Base-by-base conservation (phyloP, 2,797 vertebrate species). In the Champsocephalus gunnari region DNA sequence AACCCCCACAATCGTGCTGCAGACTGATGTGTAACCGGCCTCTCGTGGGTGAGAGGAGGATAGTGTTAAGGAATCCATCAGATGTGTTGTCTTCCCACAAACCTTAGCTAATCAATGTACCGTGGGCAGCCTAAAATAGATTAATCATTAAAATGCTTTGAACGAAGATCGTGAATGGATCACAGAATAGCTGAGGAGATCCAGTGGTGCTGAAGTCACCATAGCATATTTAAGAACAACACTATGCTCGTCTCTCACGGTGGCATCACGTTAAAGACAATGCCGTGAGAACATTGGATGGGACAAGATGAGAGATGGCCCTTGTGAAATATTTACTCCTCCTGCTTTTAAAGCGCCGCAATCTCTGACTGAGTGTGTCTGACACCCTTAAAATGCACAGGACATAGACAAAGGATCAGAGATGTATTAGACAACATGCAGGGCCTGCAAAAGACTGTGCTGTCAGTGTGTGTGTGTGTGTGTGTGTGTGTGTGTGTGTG, bases 341-440 rank as follows among this genome's bases (percentile, higher is more conserved):
- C 5, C 7, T 50, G 28, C 44, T 59, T 68, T 81, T 32, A 71
- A 62, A 34, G 21, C 12, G 55, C 21, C 41, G 53, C 49, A 58
- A 14, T 64, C 53, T 59, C 50, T 53, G 61, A 12, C 48, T 82
- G 66, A 71, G 64, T 49, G 12, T 28, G 44, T 17, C 41, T 9
- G 24, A 80, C 47, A 75, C 57, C 32, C 32, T 78, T 74, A 49
- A 49, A 73, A 88, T 74, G 77, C 71, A 68, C 80, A 81, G 66
- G 55, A 71, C 66, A 80, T 8, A 62, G 73, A 75, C 75, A 71
- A 77, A 77, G 75, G 54, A 82, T 80, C 75, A 81, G 73, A 82
- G 67, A 47, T 84, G 58, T 77, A 53, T 73, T 60, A 66, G 73
- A 81, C 68, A 82, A 78, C 67, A 74, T 44, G 75, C 66, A 71